Evolutionary conservation across 2,888 invertebrate genomes (phyloP).

Genomic region (Drosophila recens): DNA sequence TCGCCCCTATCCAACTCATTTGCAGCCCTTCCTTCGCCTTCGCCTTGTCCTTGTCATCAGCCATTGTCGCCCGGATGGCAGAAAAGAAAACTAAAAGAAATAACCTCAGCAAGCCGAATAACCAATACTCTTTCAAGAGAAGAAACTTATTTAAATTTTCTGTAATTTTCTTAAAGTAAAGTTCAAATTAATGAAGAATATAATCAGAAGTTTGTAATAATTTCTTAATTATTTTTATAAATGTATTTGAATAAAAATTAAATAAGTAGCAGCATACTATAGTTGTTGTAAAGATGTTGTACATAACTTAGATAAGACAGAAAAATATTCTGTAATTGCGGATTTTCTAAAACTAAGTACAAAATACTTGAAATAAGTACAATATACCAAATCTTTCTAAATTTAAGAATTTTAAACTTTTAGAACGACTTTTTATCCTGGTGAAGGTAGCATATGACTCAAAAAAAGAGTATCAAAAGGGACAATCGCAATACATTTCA

Average conservation of each 20-base stretch:
- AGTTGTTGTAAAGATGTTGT: too few species aligned
- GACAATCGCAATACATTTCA: conserved; percentile 52
- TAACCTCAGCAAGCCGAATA: neutral
- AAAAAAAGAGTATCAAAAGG: conserved; percentile 34
- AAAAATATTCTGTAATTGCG: too few species aligned
- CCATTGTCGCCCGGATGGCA: conserved; percentile 53
- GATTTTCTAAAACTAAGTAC: too few species aligned
- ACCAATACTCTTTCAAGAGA: conserved; percentile 4
- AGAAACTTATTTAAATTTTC: neutral
- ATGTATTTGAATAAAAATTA: neutral
- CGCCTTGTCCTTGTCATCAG: conserved; percentile 52
- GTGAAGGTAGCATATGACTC: neutral
- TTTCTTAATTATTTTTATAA: neutral
- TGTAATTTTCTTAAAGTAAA: too few species aligned
- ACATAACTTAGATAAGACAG: neutral
- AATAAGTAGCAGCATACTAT: neutral
- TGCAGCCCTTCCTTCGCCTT: conserved; percentile 42
- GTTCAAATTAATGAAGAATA: neutral
- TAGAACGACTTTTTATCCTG: too few species aligned
- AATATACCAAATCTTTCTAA: too few species aligned
- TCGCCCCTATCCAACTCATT: conserved; percentile 35
- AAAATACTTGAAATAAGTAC: too few species aligned
- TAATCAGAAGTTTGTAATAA: neutral
- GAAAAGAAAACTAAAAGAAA: conserved; percentile 11
- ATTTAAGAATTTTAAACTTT: too few species aligned